Evolutionary conservation across 2,797 vertebrate species (phyloP), one percentile per base, ranked within the genome.

Genomic region (Notolepis coatsorum): DNA sequence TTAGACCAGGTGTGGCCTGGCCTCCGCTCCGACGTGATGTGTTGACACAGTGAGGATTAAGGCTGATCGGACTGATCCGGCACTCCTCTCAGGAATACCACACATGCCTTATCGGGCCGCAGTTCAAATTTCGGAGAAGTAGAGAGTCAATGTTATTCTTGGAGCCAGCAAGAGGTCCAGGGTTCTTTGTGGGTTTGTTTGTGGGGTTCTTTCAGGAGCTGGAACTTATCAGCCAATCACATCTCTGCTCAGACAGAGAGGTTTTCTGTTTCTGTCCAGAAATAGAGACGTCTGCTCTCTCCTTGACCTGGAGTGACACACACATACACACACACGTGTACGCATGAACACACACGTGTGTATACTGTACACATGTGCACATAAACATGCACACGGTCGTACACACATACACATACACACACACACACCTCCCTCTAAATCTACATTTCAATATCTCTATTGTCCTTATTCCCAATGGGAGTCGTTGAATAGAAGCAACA

Each of bases 41-140:
- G 77, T 75, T 74, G 66, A 82, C 51, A 54, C 1, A 60, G 55
- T 0, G 25, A 80, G 75, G 60, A 58, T 3, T 41, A 68, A 52
- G 3, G 23, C 35, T 28, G 78, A 77, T 68, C 56, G 20, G 25
- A 18, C 38, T n/a, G 57, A 57, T 62, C 54, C 2, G 12, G 58
- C 53, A 50, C 18, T 43, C 27, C 13, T 59, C 64, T 70, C 23
- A 53, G 23, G 63, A 46, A 77, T 56, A 33, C 31, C 67, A 65
- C 60, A 65, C 61, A 38, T 15, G 53, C 52, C 54, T 79, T 75
- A 73, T 73, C 78, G 21, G 58, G 52, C 33, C 21, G 10, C 18
- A 25, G 71, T 75, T 77, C 27, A 1, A 23, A 18, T 71, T 52
- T 69, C 51, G 7, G 51, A 59, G 68, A 74, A 54, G 37, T n/a